Evolutionary conservation across 2,113 vertebrate genomes (phyloP).

Genomic region (Myiopsitta monachus): DNA sequence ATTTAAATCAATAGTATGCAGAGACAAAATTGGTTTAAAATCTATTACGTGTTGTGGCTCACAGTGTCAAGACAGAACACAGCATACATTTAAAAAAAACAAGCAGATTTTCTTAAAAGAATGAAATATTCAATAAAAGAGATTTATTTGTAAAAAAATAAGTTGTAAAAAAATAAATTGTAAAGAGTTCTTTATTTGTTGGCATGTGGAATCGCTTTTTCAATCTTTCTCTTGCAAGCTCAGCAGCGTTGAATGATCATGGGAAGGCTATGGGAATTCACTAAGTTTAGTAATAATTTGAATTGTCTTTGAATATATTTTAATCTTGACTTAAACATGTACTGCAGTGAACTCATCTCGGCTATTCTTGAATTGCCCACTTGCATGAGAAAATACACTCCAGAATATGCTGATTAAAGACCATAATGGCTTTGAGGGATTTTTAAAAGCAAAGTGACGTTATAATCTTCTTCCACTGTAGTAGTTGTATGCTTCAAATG

Average conservation of each 20-base stretch:
- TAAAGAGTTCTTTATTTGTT: not conserved
- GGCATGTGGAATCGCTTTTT: not conserved
- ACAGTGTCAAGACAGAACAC: slow-evolving; percentile 23
- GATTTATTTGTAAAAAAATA: no score
- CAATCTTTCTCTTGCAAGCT: not conserved
- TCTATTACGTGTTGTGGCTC: slow-evolving; percentile 33
- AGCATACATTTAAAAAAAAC: slow-evolving; percentile 44
- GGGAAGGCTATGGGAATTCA: not conserved
- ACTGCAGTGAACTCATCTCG: not conserved
- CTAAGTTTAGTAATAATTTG: not conserved
- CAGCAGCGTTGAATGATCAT: not conserved
- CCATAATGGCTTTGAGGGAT: slow-evolving; percentile 13
- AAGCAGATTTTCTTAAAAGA: slow-evolving; percentile 52
- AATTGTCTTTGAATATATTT: slow-evolving; percentile 14
- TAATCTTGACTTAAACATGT: slow-evolving; percentile 6
- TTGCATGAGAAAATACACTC: not conserved
- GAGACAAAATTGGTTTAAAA: slow-evolving; percentile 57
- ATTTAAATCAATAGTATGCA: slow-evolving; percentile 22
- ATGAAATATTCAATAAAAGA: slow-evolving; percentile 3
- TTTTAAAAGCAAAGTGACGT: slow-evolving; percentile 27
- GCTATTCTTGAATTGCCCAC: not conserved
- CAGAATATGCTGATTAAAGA: slow-evolving; percentile 8
- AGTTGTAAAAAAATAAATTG: no score
- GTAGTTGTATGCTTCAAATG: not conserved
- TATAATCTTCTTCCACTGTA: not conserved